Evolutionary conservation across 1,140 invertebrate genomes (phyloP), one percentile per base, ranked within the genome.

Genomic region (Drosophila hydei): DNA sequence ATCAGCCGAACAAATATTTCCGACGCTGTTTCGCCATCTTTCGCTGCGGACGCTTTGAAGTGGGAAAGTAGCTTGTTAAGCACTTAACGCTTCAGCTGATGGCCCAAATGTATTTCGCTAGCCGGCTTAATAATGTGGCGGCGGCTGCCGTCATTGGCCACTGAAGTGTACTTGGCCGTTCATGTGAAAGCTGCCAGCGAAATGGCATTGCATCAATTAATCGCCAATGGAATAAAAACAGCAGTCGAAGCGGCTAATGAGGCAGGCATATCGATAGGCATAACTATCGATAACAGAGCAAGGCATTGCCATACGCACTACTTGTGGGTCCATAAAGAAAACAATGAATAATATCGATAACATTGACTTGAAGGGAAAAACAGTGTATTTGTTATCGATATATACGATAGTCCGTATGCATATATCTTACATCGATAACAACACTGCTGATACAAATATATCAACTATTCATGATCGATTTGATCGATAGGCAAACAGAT

Each of bases 41-140:
- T 48, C 38, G 56, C 48, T 36, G 33, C 54, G 38, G 40, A 52
- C 67, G 65, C 62, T 73, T 85, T 77, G 74, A 87, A 87, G 81
- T 87, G 81, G 81, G 81, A 87, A 87, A 87, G 81, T 87, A 87
- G 81, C 81, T 87, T 75, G 81, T 87, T 87, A 87, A 67, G 14
- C 80, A 77, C 73, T 85, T 76, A 73, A 77, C 62, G 76, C 63
- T 67, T 62, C 61, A 67, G 60, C 55, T 74, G 74, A 43, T 58
- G 67, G 23, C 30, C 33, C 59, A 69, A 69, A 62, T 43, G 59
- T 59, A 62, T 69, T 69, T 62, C n/a, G 56, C 30, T 33, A 33
- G 30, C 30, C 30, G 30, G 11, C 30, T 33, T 33, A 12, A 7
- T 48, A 52, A 47, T 36, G 56, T 16, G 43, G 9, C 18, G 4